Evolutionary conservation across 1,140 invertebrate species (phyloP), one percentile per base, ranked within the genome.

Genomic region (Orius insidiosus): DNA sequence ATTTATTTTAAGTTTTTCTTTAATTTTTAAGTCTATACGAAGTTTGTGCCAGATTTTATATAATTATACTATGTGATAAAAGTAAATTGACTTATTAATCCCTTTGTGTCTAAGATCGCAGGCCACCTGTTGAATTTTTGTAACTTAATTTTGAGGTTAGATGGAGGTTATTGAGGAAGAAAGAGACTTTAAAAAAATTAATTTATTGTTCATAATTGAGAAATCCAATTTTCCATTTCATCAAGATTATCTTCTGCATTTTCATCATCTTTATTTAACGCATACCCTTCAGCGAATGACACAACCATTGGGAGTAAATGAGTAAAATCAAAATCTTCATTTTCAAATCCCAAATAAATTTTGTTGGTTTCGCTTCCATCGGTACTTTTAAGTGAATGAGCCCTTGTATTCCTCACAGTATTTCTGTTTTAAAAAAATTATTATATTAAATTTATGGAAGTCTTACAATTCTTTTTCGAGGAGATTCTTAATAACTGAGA

Each of bases 381-480:
- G 2, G 78, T 80, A 2, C 76, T 74, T 55, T 83, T 70, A 16
- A 90, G 60, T 45, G 84, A 78, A 50, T 69, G 82, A 14, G 74
- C 74, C 56, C 85, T 78, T 6, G 85, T 89, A 8, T 79, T 68
- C 30, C 85, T 69, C 9, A 89, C 65, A 5, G 80, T 69, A 60
- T 85, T 85, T 51, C 79, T 82, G 54, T 42, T 3, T 7, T 7
- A 24, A 66, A 60, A 49, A 58, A 48, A 42, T 41, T 31, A 51
- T 40, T 47, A n/a, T n/a, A n/a, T n/a, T n/a, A n/a, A n/a, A n/a
- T n/a, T 48, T 18, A 30, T 5, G 30, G 16, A 32, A 8, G 32
- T 68, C 78, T 75, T 69, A 85, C 74, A 95, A 74, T 76, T 89
- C 60, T 87, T 89, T 57, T 88, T 80, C 11, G 89, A 60, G 10